phyloP scores from a whole-genome alignment of 2,888 invertebrate species.

The Meta bourneti region DNA sequence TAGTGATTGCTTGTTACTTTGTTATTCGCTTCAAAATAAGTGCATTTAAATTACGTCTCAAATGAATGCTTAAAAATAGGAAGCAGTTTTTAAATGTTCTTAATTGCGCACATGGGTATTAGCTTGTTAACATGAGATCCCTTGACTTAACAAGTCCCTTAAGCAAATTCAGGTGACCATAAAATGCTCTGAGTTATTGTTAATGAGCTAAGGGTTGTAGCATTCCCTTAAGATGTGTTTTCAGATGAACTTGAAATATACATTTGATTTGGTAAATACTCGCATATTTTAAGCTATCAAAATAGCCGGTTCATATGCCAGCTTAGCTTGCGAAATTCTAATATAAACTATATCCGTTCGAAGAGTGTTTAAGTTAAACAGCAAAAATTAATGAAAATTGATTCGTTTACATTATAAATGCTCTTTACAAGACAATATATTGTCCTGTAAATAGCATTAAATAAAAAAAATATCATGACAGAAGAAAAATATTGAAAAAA shows the following conservation, averaged over 20 bases:
- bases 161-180: constrained; percentile 12
- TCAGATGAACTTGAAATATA: neutral
- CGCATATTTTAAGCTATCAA: too few relatives aligned
- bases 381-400: too few relatives aligned
- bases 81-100: constrained; percentile 22
- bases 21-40: neutral
- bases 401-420: too few relatives aligned
- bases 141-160: constrained; percentile 41
- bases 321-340: too few relatives aligned
- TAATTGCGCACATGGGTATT: constrained; percentile 17
- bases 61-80: neutral
- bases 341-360: too few relatives aligned
- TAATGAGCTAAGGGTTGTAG: neutral
- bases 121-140: constrained; percentile 24
- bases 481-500: too few relatives aligned
- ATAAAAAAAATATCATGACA: too few relatives aligned
- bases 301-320: too few relatives aligned
- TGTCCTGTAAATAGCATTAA: too few relatives aligned
- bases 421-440: too few relatives aligned
- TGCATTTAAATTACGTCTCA: neutral
- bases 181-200: neutral
- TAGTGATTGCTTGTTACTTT: neutral
- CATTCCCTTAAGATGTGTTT: neutral
- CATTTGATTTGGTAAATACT: too few relatives aligned
- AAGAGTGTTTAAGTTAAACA: too few relatives aligned